Base-by-base conservation (phyloP, 53 echinoderm and acorn worm genomes). In the Glandiceps talaboti region DNA sequence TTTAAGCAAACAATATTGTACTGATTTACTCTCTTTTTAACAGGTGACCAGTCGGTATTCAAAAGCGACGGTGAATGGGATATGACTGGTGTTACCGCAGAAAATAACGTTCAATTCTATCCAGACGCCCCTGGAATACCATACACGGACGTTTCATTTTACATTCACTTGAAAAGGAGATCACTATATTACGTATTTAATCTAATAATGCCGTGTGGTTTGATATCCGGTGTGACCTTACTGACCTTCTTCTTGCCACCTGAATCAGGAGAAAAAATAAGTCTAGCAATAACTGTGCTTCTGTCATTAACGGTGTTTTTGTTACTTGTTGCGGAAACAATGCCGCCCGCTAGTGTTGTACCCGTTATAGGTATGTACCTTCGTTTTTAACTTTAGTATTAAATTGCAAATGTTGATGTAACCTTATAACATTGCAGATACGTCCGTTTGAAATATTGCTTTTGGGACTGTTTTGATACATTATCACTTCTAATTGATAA, bases 161-260 rank as follows among this genome's bases (percentile, higher is more conserved):
- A 93, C 29, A 90, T 97, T 81, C 85, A 82, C 74, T 84, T 97
- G 30, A 83, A 83, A 28, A 77, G 97, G 27, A 89, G 92, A 77
- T 88, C 97, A 1, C 90, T 89, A 28, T 97, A 97, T 72, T 97
- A 92, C 74, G 97, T 97, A 29, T 97, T 97, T 85, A 90, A 97
- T 81, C 89, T 97, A 14, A 93, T 97, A 77, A 97, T 97, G 97
- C 97, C 97, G 0, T 97, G 97, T 73, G 85, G 84, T 73, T 82
- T 97, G 73, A 97, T 97, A 73, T 93, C 97, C 26, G 88, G 85
- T 32, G 89, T 86, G 30, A 97, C 97, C 14, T 87, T 97, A 32
- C 91, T 97, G 27, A 97, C 92, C 33, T 97, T 97, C 89, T 93
- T 97, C 83, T 91, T 97, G 0, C 97, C 97, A 20, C 89, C 97